Evolutionary conservation across 2,113 vertebrate species (phyloP).

Genomic region (Callithrix jacchus): DNA sequence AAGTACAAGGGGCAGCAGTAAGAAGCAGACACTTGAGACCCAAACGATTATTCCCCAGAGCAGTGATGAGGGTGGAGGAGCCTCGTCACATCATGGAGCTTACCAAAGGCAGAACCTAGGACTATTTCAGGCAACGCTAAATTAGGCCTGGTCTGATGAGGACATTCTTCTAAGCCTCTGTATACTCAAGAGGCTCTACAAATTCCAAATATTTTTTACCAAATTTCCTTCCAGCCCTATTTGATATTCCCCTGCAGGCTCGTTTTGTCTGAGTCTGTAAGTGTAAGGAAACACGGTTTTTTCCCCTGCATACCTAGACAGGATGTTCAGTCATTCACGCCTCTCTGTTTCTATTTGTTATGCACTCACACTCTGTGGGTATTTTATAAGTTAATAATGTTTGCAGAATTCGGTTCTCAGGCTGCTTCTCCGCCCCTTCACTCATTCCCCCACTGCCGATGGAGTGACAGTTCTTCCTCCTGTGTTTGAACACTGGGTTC

Average conservation of each 20-base stretch:
- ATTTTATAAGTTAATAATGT: slow-evolving; percentile 66
- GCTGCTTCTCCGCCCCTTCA: slow-evolving; percentile 56
- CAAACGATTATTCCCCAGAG: background rate
- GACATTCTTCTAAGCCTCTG: background rate
- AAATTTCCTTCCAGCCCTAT: background rate
- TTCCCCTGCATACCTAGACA: background rate
- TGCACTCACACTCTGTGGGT: background rate
- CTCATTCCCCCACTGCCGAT: slow-evolving; percentile 54
- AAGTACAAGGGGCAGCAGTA: background rate
- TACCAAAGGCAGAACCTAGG: background rate
- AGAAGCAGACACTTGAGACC: background rate
- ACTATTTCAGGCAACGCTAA: background rate
- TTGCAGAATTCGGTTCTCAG: slow-evolving; percentile 52
- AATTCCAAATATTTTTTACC: background rate
- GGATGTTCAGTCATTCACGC: slow-evolving; percentile 55
- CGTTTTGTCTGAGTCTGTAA: background rate
- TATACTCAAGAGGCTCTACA: background rate
- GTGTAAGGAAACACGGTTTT: background rate
- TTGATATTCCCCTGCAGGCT: background rate
- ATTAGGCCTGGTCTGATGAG: background rate
- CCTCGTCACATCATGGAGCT: background rate
- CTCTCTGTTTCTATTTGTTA: slow-evolving; percentile 66
- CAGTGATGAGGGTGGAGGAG: background rate
- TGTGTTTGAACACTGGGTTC: slow-evolving; percentile 59
- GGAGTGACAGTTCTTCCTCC: slow-evolving; percentile 29